These are phyloP conservation scores for Euzophera pinguis DNA, from an alignment of 2,888 invertebrate species.

Conservation along the genomic window DNA sequence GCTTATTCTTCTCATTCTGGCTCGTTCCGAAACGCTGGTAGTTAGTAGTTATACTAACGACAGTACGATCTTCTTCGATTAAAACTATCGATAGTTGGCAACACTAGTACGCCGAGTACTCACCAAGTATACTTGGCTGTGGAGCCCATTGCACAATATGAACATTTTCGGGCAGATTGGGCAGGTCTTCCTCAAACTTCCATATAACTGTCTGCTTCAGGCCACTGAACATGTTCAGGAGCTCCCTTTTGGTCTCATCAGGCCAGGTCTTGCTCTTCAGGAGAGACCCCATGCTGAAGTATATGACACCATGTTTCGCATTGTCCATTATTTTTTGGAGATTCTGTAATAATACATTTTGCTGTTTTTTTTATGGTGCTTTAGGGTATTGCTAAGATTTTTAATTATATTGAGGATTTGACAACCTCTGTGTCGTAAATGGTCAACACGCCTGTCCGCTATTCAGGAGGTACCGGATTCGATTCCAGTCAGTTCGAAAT, in stretches of 20 bases:
- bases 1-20: no score
- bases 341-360: constrained; percentile 32
- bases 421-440: no score
- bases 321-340: constrained; percentile 56
- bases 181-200: constrained; percentile 61
- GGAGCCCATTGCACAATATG: constrained; percentile 63
- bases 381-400: no score
- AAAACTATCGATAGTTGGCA: no score
- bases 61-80: no score
- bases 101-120: neutral
- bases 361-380: no score
- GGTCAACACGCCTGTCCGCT: no score
- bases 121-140: constrained; percentile 51
- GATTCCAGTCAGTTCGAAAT: no score
- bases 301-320: constrained; percentile 64
- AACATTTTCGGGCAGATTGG: constrained; percentile 57
- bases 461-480: no score
- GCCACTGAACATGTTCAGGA: constrained; percentile 56
- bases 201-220: constrained; percentile 71
- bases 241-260: constrained; percentile 34
- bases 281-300: constrained; percentile 72
- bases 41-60: no score
- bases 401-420: no score
- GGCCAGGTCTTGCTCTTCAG: constrained; percentile 53
- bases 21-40: no score